Conservation (phyloP, 2,888 invertebrate species). For the Lepas anatifera region DNA sequence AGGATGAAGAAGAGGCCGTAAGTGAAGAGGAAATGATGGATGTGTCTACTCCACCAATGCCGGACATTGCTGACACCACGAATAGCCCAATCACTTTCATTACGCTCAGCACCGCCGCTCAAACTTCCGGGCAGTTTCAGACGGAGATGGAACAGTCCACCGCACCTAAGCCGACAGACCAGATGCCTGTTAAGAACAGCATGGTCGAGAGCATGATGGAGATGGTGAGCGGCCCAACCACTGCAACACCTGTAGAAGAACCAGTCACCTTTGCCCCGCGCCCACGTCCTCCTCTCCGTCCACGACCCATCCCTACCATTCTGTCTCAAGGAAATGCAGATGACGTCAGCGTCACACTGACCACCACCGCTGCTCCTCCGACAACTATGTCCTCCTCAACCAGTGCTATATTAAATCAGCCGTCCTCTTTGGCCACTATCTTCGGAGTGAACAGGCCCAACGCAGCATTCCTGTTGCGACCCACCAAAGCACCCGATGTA, state of each 20-base stretch:
- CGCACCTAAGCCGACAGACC: background rate
- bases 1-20: background rate
- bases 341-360: background rate
- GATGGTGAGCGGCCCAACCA: background rate
- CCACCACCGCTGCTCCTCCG: background rate
- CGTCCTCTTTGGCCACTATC: background rate
- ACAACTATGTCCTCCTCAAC: background rate
- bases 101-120: background rate
- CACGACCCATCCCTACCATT: slow-evolving; percentile 1
- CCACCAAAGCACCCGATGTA: background rate
- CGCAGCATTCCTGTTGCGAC: background rate
- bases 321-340: background rate
- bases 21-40: background rate
- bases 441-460: background rate
- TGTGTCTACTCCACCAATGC: background rate
- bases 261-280: background rate
- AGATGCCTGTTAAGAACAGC: background rate
- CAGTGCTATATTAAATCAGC: no score
- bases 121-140: no score
- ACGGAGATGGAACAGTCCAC: no score
- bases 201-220: background rate
- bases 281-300: background rate
- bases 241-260: background rate
- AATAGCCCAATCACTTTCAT: background rate
- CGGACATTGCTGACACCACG: background rate